A percentile compares a stretch with the other conserved stretches of the same genome.
phyloP scores from a whole-genome alignment of 2,113 vertebrate genomes.

The Pleuronectes platessa region DNA sequence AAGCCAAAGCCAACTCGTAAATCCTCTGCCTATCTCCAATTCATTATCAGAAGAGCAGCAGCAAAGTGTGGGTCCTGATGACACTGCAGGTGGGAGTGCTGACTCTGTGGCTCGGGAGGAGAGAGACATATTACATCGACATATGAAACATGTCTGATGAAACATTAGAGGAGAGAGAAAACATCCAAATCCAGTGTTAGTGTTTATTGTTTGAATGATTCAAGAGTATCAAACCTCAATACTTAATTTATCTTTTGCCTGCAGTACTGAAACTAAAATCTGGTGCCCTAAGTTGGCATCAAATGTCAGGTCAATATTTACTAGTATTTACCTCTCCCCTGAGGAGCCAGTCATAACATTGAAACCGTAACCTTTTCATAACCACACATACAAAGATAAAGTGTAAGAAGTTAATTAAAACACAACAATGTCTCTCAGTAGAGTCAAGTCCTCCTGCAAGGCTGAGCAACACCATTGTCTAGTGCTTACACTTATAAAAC shows the following conservation, averaged over 20 bases:
- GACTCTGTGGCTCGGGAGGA: conserved; percentile 6
- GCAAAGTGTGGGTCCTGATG: conserved; percentile 23
- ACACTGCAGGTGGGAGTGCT: conserved; percentile 11
- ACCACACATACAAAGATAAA: neutral
- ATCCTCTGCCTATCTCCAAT: conserved; percentile 14
- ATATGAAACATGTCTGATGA: neutral
- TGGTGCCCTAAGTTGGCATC: neutral
- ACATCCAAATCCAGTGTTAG: neutral
- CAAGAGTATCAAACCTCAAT: too few relatives aligned
- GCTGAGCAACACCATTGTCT: neutral
- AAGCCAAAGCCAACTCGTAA: conserved; percentile 32
- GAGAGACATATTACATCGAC: neutral
- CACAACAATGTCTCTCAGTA: neutral
- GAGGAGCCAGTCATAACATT: neutral
- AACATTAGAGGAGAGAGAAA: neutral
- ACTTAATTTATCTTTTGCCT: neutral
- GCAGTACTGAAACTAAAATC: neutral
- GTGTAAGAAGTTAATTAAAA: neutral
- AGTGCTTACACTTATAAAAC: too few relatives aligned
- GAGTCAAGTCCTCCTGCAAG: too few relatives aligned
- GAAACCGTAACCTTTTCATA: neutral
- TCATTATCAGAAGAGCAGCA: conserved; percentile 29
- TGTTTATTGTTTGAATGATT: neutral
- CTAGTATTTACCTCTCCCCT: neutral
- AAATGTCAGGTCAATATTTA: neutral